Evolutionary conservation across 2,113 vertebrate genomes (phyloP).

Genomic region (Pterocles burchelli): DNA sequence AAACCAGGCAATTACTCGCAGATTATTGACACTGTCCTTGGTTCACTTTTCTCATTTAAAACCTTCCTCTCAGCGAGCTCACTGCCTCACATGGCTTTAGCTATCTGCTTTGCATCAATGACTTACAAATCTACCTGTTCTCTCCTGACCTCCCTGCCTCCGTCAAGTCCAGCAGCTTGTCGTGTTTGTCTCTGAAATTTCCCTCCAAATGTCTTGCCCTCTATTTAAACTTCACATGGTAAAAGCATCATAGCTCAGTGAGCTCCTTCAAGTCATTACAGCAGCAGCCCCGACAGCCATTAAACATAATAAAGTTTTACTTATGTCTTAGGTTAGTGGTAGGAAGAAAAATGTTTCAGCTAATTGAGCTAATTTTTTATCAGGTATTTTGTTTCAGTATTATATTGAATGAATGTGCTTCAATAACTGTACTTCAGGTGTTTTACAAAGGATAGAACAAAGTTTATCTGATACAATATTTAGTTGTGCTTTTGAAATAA

Average conservation of each 20-base stretch:
- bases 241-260: slow-evolving; percentile 50
- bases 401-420: slow-evolving; percentile 6
- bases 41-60: slow-evolving; percentile 58
- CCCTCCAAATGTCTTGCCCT: slow-evolving; percentile 38
- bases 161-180: slow-evolving; percentile 22
- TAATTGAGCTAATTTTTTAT: slow-evolving; percentile 59
- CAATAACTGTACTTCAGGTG: background rate
- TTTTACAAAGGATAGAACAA: slow-evolving; percentile 5
- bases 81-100: slow-evolving; percentile 27
- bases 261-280: slow-evolving; percentile 51
- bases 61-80: background rate
- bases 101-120: slow-evolving; percentile 50
- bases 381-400: slow-evolving; percentile 32
- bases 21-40: slow-evolving; percentile 54
- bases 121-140: slow-evolving; percentile 62
- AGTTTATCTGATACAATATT: background rate
- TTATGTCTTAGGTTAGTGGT: slow-evolving; percentile 44
- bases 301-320: slow-evolving; percentile 56
- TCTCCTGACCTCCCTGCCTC: slow-evolving; percentile 23
- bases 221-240: slow-evolving; percentile 51
- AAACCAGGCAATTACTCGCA: slow-evolving; percentile 39
- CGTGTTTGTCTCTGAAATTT: slow-evolving; percentile 14
- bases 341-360: slow-evolving; percentile 59
- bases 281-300: slow-evolving; percentile 35
- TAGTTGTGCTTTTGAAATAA: background rate